phyloP scores from a whole-genome alignment of 2,113 vertebrate genomes.

The Gambusia holbrooki region DNA sequence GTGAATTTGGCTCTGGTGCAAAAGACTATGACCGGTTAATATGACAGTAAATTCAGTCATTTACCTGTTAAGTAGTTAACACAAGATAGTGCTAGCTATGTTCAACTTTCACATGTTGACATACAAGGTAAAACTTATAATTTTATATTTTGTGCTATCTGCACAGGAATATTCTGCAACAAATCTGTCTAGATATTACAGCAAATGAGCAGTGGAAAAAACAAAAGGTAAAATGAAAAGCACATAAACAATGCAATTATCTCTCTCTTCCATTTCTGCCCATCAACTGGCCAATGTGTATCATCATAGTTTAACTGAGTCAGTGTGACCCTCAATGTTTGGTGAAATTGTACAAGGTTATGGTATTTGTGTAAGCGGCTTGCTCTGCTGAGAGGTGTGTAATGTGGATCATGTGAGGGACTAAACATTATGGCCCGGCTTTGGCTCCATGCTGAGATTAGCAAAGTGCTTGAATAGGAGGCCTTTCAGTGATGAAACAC shows the following conservation, averaged over 20 bases:
- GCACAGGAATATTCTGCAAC: too few relatives aligned
- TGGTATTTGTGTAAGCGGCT: constrained; percentile 33
- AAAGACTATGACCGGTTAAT: too few relatives aligned
- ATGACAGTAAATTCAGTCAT: too few relatives aligned
- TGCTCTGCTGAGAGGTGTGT: constrained; percentile 20
- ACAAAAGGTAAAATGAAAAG: too few relatives aligned
- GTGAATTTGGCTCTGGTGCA: too few relatives aligned
- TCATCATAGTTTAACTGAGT: constrained; percentile 32
- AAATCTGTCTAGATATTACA: too few relatives aligned
- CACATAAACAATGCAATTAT: constrained; percentile 38
- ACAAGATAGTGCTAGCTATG: too few relatives aligned
- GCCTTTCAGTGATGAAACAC: constrained; percentile 1
- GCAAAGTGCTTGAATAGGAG: background rate
- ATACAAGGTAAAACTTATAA: too few relatives aligned
- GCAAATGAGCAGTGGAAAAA: too few relatives aligned
- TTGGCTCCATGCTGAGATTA: constrained; percentile 14
- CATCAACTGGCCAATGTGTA: constrained; percentile 14
- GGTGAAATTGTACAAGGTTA: constrained; percentile 53
- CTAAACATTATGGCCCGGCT: constrained; percentile 25
- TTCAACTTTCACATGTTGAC: too few relatives aligned
- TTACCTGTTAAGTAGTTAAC: too few relatives aligned
- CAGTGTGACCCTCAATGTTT: constrained; percentile 38
- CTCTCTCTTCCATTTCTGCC: constrained; percentile 23
- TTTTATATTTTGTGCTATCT: too few relatives aligned
- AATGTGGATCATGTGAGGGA: constrained; percentile 30